These are phyloP conservation scores for Spilogale gracilis DNA, from an alignment of 2,113 vertebrate genomes.

Conservation along the genomic window DNA sequence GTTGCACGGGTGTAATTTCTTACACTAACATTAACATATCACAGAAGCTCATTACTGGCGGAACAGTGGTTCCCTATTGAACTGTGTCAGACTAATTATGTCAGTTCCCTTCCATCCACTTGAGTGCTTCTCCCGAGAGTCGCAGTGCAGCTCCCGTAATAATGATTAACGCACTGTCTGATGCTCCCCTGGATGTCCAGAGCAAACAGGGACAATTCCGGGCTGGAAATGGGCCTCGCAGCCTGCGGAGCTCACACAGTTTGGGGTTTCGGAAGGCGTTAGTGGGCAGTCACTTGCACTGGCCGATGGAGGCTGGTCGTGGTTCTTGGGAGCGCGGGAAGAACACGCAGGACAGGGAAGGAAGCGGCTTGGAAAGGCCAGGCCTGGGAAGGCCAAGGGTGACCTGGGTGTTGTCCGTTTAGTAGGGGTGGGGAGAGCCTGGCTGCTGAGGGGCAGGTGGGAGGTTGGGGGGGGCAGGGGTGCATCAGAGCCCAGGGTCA, in stretches of 20 bases:
- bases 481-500: slow-evolving; percentile 30
- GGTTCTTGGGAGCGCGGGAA: not conserved
- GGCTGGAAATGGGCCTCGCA: not conserved
- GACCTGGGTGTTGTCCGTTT: not conserved
- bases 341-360: not conserved
- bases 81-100: slow-evolving; percentile 86
- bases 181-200: slow-evolving; percentile 81
- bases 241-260: not conserved
- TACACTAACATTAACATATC: slow-evolving; percentile 85
- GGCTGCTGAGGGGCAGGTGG: not conserved
- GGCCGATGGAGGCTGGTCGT: not conserved
- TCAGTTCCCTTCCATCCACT: slow-evolving; percentile 83
- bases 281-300: not conserved
- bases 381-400: not conserved
- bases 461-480: not conserved
- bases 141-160: slow-evolving; percentile 80
- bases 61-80: slow-evolving; percentile 83
- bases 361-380: not conserved
- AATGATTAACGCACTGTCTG: slow-evolving; percentile 87
- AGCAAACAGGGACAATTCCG: slow-evolving; percentile 61
- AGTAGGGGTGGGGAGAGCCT: not conserved
- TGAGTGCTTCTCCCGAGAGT: slow-evolving; percentile 82
- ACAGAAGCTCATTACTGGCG: slow-evolving; percentile 82
- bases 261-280: slow-evolving; percentile 65
- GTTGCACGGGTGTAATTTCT: slow-evolving; percentile 79